Evolutionary conservation across 2,888 invertebrate species (phyloP).

Genomic region (Stenodera caucasica): DNA sequence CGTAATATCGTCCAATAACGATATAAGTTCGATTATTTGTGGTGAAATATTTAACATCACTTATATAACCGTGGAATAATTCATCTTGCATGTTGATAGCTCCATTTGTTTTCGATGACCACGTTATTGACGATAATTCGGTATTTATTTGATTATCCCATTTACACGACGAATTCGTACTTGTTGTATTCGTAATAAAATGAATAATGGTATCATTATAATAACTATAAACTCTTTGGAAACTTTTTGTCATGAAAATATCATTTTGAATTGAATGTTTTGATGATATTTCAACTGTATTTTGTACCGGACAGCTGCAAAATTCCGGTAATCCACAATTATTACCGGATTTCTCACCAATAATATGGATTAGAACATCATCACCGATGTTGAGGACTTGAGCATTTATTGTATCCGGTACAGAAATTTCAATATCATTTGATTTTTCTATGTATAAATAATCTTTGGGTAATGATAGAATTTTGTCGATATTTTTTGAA

Average conservation of each 20-base stretch:
- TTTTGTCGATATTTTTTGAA: constrained; percentile 26
- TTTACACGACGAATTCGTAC: constrained; percentile 45
- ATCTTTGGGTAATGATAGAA: constrained; percentile 44
- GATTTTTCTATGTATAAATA: constrained; percentile 51
- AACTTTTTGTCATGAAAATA: constrained; percentile 40
- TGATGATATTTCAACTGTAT: constrained; percentile 46
- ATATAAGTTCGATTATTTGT: constrained; percentile 41
- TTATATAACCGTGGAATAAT: constrained; percentile 46
- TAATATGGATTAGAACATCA: constrained; percentile 42
- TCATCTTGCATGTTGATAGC: constrained; percentile 34
- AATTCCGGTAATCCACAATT: constrained; percentile 42
- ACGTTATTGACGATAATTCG: constrained; percentile 43
- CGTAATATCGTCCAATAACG: constrained; percentile 47
- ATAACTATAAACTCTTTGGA: constrained; percentile 49
- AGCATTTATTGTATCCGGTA: constrained; percentile 41
- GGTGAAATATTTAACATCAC: constrained; percentile 49
- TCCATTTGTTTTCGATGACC: constrained; percentile 37
- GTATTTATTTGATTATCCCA: constrained; percentile 28
- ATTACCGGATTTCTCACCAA: constrained; percentile 40
- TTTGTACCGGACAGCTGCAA: constrained; percentile 48
- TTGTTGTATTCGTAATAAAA: constrained; percentile 47
- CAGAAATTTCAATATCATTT: constrained; percentile 41
- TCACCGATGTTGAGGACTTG: constrained; percentile 37
- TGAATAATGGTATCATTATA: constrained; percentile 43
- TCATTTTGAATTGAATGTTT: constrained; percentile 38